Evolutionary conservation across 2,888 invertebrate genomes (phyloP).

Genomic region (Philhelius pedissequus): DNA sequence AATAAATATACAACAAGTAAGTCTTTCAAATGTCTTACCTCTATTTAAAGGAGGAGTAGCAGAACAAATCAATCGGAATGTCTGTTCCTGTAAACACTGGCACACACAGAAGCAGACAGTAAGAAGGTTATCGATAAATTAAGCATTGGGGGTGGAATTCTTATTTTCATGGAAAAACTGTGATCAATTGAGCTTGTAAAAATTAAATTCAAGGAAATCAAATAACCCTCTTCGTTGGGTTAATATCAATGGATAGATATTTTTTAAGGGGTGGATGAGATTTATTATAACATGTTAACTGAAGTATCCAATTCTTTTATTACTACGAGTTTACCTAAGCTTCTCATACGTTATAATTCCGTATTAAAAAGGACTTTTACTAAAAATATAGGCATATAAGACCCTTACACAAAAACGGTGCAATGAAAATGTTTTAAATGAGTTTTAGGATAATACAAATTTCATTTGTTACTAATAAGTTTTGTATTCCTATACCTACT

Average conservation of each 20-base stretch:
- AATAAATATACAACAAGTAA: constrained; percentile 47
- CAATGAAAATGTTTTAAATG: background rate
- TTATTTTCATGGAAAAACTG: constrained; percentile 31
- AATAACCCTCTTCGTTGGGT: constrained; percentile 76
- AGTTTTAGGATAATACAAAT: too few species aligned
- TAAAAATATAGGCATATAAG: background rate
- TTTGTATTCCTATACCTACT: too few species aligned
- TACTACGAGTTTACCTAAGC: background rate
- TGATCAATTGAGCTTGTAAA: constrained; percentile 77
- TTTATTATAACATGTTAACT: constrained; percentile 10
- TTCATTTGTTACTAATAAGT: too few species aligned
- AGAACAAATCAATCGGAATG: constrained; percentile 60
- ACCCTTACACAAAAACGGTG: background rate
- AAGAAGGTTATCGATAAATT: constrained; percentile 58
- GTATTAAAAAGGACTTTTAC: background rate
- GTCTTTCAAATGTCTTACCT: constrained; percentile 33
- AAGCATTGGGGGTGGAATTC: constrained; percentile 52
- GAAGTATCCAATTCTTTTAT: background rate
- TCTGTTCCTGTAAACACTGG: constrained; percentile 56
- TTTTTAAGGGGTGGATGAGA: constrained; percentile 10
- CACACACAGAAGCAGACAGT: constrained; percentile 44
- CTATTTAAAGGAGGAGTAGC: constrained; percentile 41
- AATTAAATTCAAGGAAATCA: constrained; percentile 79
- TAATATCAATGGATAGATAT: constrained; percentile 62
- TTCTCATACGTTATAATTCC: background rate